Conservation (phyloP, 2,797 vertebrate species). For the Heterohyrax brucei region DNA sequence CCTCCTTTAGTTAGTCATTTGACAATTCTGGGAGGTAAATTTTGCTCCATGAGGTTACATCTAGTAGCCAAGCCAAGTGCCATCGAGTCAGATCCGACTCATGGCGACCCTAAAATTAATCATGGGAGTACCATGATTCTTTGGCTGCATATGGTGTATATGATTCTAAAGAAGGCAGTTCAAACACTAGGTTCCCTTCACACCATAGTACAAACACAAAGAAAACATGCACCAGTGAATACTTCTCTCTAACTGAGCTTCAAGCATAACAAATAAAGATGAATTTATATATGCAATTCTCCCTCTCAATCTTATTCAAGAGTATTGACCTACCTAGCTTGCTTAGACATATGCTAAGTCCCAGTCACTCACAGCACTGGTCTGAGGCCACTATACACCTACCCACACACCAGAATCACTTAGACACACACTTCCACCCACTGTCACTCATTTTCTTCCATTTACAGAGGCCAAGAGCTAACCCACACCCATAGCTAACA, state of each 20-base stretch:
- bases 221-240: conserved; percentile 69
- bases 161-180: conserved; percentile 25
- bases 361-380: conserved; percentile 49
- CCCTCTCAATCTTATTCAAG: conserved; percentile 3
- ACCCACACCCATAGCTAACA: too few species aligned
- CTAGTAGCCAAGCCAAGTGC: background rate
- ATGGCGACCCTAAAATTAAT: background rate
- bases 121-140: background rate
- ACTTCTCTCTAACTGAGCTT: conserved; percentile 52
- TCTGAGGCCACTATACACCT: conserved; percentile 80
- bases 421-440: background rate
- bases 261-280: conserved; percentile 63
- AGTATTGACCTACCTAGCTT: conserved; percentile 49
- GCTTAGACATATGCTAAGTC: conserved; percentile 76
- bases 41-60: background rate
- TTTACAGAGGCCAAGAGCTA: background rate
- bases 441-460: background rate
- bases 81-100: too few species aligned
- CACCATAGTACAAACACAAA: background rate
- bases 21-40: background rate
- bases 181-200: conserved; percentile 57
- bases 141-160: conserved; percentile 24
- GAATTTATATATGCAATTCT: conserved; percentile 67
- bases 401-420: conserved; percentile 20
- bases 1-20: background rate